Evolutionary conservation across 2,797 vertebrate species (phyloP).

Genomic region (Balearica regulorum): DNA sequence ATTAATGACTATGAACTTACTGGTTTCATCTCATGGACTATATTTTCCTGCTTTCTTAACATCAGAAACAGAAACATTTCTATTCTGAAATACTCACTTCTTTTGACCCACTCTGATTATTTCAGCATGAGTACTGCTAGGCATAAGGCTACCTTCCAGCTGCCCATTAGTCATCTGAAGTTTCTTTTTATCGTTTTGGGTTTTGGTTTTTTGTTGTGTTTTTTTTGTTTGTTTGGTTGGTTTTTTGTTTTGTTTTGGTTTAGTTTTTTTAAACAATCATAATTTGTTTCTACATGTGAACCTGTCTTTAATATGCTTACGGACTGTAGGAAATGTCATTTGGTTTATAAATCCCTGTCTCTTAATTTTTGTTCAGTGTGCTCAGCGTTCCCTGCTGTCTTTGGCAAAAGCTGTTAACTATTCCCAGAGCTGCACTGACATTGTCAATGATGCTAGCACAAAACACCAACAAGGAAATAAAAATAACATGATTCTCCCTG

Average conservation of each 20-base stretch:
- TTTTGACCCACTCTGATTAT: neutral
- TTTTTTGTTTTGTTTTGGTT: neutral
- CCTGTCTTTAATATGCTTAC: neutral
- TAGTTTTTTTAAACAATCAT: neutral
- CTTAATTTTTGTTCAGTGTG: neutral
- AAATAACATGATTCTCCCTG: neutral
- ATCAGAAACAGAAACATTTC: neutral
- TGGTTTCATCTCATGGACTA: neutral
- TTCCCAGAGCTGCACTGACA: neutral
- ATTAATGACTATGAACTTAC: neutral
- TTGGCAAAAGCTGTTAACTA: neutral
- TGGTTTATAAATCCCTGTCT: neutral
- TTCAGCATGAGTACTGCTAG: neutral
- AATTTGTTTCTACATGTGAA: neutral
- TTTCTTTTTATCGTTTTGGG: neutral
- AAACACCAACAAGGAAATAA: slow-evolving; percentile 12
- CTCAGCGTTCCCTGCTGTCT: neutral
- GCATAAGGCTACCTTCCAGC: neutral
- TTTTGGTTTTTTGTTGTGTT: neutral
- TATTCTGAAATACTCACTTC: neutral
- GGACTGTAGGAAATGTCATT: neutral
- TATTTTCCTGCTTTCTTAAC: neutral
- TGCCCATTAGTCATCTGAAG: neutral
- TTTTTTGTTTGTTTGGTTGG: neutral
- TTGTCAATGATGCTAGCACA: neutral